Conservation (phyloP, 1,140 invertebrate genomes). For the Euwallacea fornicatus region DNA sequence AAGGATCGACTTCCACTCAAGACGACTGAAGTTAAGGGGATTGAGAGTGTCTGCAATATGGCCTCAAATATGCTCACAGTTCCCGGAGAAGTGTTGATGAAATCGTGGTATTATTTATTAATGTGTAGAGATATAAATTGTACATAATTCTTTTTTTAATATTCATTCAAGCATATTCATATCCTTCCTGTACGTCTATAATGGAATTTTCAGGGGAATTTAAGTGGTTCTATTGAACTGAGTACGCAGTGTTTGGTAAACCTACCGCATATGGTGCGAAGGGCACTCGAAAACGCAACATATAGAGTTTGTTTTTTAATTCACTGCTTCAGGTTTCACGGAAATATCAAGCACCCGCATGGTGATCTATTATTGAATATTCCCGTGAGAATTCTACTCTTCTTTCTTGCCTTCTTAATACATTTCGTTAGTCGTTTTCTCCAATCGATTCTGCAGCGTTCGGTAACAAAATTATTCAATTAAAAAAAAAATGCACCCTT, state of each 20-base stretch:
- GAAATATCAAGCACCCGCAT: conserved; percentile 34
- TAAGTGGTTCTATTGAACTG: conserved; percentile 12
- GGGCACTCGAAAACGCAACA: conserved; percentile 29
- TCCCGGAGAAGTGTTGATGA: conserved; percentile 63
- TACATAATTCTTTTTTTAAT: conserved; percentile 72
- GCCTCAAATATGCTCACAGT: conserved; percentile 73
- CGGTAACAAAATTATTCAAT: not conserved
- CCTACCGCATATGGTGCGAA: conserved; percentile 36
- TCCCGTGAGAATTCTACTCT: conserved; percentile 30
- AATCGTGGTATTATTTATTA: not conserved
- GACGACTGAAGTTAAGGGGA: conserved; percentile 62
- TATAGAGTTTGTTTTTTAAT: conserved; percentile 23
- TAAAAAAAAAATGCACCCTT: too few relatives aligned
- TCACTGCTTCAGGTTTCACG: conserved; percentile 19
- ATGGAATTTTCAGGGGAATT: not conserved
- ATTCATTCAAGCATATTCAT: conserved; percentile 63
- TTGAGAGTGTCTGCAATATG: conserved; percentile 68
- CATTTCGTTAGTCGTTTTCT: not conserved
- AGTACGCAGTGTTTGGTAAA: conserved; percentile 31
- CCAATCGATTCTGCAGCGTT: not conserved
- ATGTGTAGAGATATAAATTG: conserved; percentile 41
- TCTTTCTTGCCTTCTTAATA: not conserved
- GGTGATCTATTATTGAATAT: conserved; percentile 24
- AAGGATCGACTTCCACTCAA: conserved; percentile 64
- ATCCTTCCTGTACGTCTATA: conserved; percentile 4